Percentiles rank a stretch among this genome's conserved stretches.
Conservation (phyloP, 1,140 invertebrate species). For the Zaprionus camerounensis region DNA sequence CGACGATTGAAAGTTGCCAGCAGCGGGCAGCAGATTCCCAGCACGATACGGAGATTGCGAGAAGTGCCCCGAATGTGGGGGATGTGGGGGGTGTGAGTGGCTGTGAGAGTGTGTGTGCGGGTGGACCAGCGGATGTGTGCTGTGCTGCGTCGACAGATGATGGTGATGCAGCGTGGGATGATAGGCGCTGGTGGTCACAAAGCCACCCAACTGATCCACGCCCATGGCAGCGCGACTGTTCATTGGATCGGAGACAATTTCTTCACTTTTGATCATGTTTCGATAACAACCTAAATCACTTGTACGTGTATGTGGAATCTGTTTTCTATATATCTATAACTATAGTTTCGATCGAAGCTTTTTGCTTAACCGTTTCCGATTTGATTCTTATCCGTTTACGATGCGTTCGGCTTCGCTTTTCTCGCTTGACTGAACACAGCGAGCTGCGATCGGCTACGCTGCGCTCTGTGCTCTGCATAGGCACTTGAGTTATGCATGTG, state of each 20-base stretch:
- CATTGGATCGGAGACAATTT: constrained; percentile 58
- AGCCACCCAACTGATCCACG: constrained; percentile 57
- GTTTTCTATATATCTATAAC: constrained; percentile 14
- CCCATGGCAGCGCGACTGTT: constrained; percentile 51
- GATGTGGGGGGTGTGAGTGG: constrained; percentile 26
- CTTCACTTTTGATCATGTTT: constrained; percentile 83
- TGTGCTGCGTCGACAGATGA: constrained; percentile 42
- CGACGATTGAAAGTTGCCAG: constrained; percentile 62
- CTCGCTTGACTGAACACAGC: constrained; percentile 64
- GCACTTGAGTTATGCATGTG: background rate
- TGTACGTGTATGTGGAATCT: background rate
- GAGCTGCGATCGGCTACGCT: constrained; percentile 32
- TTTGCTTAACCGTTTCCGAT: constrained; percentile 8
- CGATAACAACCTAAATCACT: background rate
- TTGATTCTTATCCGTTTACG: constrained; percentile 1
- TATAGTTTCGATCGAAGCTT: constrained; percentile 7
- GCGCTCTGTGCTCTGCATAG: constrained; percentile 43
- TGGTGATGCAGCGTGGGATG: constrained; percentile 45
- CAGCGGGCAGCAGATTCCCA: constrained; percentile 59
- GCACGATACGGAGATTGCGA: constrained; percentile 57
- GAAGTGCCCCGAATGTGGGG: constrained; percentile 24
- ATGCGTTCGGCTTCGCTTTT: constrained; percentile 60
- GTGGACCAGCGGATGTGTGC: constrained; percentile 32
- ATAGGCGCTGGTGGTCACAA: constrained; percentile 39
- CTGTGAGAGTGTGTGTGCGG: constrained; percentile 26